Evolutionary conservation across 2,888 invertebrate genomes (phyloP), one percentile per base, ranked within the genome.

Genomic region (Norana najaformis): DNA sequence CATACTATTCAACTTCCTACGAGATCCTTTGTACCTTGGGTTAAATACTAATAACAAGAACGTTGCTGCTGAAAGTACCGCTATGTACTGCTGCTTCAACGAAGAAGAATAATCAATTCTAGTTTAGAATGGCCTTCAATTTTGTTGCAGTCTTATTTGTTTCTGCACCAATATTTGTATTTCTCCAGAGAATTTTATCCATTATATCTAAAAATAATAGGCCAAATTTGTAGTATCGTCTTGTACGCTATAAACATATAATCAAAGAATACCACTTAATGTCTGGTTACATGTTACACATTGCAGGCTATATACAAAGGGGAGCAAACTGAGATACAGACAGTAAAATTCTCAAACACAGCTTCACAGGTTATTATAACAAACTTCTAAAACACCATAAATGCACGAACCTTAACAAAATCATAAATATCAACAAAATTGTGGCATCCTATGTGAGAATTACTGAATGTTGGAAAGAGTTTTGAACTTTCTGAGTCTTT

Each of bases 361-460:
- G 30, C 8, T 8, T 8, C 11, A 69, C n/a, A n/a, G 69, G 8
- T 69, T 69, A n/a, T n/a, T 69, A 69, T 69, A n/a, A n/a, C 30
- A n/a, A 69, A 69, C 69, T n/a, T 69, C 69, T n/a, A 69, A 69
- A 69, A 69, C n/a, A 69, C 69, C 69, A 69, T 69, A 69, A 69
- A 69, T 69, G 69, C 69, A 69, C 69, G 30, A 69, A 69, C 30
- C 69, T 69, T 69, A 69, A 69, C 69, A n/a, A 69, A 69, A 69
- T 69, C 69, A 69, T 13, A n/a, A 69, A 69, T 69, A 69, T 69
- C 69, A 69, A 69, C 69, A 69, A 69, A 47, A n/a, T 69, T 8
- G 1, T n/a, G 69, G 69, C 69, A 69, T 69, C 30, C 69, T 69
- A 11, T n/a, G 30, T 11, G n/a, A 1, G 30, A 69, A 69, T 23